Conservation (phyloP, 2,888 invertebrate species). For the Epirrita christyi region DNA sequence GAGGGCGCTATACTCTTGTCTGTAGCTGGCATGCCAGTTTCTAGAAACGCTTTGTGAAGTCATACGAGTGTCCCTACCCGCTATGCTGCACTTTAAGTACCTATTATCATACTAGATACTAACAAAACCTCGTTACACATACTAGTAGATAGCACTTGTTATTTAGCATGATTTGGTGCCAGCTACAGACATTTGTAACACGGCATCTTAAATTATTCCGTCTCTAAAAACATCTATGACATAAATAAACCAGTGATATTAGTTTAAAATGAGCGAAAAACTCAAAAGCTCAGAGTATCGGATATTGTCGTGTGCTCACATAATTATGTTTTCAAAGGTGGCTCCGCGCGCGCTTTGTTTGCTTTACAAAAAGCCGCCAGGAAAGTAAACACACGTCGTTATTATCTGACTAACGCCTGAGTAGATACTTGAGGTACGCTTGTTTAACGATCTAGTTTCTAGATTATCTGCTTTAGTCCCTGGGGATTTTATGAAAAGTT, state of each 20-base stretch:
- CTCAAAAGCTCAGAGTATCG: conserved; percentile 14
- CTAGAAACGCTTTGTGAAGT: no score
- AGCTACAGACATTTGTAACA: no score
- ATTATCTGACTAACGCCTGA: conserved; percentile 55
- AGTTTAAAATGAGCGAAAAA: background rate
- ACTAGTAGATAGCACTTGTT: no score
- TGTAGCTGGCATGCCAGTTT: no score
- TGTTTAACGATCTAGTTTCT: conserved; percentile 34
- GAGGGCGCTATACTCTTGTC: no score
- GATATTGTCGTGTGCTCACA: conserved; percentile 30
- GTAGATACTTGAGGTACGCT: conserved; percentile 22
- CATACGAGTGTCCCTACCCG: no score
- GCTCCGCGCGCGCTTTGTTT: conserved; percentile 50
- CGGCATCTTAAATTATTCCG: background rate
- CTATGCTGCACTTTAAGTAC: no score
- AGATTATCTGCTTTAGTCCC: conserved; percentile 22
- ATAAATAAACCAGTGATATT: no score
- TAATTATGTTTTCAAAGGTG: conserved; percentile 47
- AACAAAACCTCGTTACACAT: no score
- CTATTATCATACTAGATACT: no score
- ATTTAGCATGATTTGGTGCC: no score
- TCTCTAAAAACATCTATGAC: background rate
- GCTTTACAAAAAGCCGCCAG: conserved; percentile 58
- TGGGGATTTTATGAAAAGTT: conserved; percentile 10
- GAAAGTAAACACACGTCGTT: conserved; percentile 52